Conservation (phyloP, 2,113 vertebrate genomes). For the Dunckerocampus dactyliophorus region DNA sequence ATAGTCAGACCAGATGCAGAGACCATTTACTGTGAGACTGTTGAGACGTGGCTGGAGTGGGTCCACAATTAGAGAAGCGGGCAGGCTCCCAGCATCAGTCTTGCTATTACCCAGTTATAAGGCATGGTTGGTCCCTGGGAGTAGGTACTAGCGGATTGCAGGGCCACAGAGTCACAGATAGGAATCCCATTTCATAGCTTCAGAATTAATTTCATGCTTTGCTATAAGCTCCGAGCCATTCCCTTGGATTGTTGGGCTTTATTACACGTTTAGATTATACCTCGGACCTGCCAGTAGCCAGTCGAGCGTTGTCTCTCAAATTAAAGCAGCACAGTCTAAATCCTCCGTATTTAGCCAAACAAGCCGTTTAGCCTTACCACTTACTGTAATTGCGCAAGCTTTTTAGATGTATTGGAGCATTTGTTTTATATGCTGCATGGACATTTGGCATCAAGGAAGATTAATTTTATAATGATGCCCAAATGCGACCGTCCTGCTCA, state of each 20-base stretch:
- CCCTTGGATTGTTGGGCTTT: constrained; percentile 67
- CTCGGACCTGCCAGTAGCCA: constrained; percentile 61
- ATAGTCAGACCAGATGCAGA: constrained; percentile 49
- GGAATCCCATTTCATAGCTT: constrained; percentile 73
- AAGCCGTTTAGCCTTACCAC: constrained; percentile 60
- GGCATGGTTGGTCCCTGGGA: constrained; percentile 30
- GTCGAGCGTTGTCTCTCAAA: constrained; percentile 62
- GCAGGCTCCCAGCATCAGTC: constrained; percentile 24
- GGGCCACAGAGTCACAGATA: constrained; percentile 54
- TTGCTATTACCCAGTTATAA: constrained; percentile 23
- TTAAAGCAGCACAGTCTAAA: constrained; percentile 70
- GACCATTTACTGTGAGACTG: constrained; percentile 35
- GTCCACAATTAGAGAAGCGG: constrained; percentile 61
- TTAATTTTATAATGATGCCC: constrained; percentile 67
- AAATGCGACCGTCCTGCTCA: constrained; percentile 51
- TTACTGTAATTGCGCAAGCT: constrained; percentile 64
- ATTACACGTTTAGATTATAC: constrained; percentile 72
- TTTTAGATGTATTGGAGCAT: constrained; percentile 64
- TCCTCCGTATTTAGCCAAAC: constrained; percentile 69
- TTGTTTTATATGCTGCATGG: constrained; percentile 39
- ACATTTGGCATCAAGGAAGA: constrained; percentile 57
- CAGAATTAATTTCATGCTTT: constrained; percentile 70
- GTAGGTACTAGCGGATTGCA: constrained; percentile 40
- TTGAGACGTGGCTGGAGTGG: constrained; percentile 47
- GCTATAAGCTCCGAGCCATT: constrained; percentile 56